Base-by-base conservation (phyloP, 2,113 vertebrate species). In the Tenrec ecaudatus region DNA sequence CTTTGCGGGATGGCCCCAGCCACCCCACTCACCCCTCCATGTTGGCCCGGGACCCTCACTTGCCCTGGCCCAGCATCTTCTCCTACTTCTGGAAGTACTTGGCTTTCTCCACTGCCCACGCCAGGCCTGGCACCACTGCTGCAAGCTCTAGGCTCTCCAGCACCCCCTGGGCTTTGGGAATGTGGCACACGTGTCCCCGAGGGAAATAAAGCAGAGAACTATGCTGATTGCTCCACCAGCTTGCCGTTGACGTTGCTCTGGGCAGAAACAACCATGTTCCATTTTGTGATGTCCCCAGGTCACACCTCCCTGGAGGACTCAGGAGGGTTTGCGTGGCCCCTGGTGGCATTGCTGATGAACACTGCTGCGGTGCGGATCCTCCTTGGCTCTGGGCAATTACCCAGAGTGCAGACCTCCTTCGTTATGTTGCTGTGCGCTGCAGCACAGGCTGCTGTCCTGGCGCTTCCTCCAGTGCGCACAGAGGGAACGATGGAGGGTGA, bases 131-230 rank as follows among this genome's bases (percentile, higher is more conserved):
- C 0, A 2, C 33, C 0, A 7, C 3, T 11, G 15, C 19, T 0
- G 8, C 1, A 1, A 11, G 2, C 60, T 73, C 43, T 5, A 0
- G 0, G 53, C 43, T 27, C 25, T 4, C 22, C 31, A 1, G 66
- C 9, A 1, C 15, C 31, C 85, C 80, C 4, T 17, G 19, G 73
- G 88, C 1, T 69, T 58, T 71, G 38, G 1, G 0, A 53, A 31
- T 12, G 68, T 20, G n/a, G 8, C 33, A 0, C 0, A 20, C 7
- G 4, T 2, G n/a, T 31, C 57, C 93, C 82, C n/a, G 0, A 20
- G 88, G 79, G 86, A 91, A 93, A 79, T 78, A 38, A 90, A 20
- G 40, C 66, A 6, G 0, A 0, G 6, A 29, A 19, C 6, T 31
- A 47, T 12, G 33, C 36, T 0, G 10, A 10, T 29, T 84, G 27